A percentile compares a stretch with the other conserved stretches of the same genome.
phyloP scores from a whole-genome alignment of 2,888 invertebrate species.

The Nomada flava region DNA sequence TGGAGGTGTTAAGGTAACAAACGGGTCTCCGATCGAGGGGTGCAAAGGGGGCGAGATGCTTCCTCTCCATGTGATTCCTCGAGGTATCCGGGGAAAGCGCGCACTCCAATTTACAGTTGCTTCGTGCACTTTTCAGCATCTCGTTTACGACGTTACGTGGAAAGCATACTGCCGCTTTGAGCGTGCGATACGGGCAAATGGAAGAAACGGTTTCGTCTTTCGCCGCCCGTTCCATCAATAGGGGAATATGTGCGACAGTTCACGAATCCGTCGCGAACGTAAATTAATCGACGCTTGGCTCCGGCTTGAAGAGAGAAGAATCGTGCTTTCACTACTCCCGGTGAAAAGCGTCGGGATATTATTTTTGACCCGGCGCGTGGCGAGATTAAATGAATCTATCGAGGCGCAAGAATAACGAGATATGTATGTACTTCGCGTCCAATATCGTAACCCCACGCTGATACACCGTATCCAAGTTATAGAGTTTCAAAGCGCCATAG shows the following conservation, averaged over 20 bases:
- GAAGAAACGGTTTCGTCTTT: conserved; percentile 7
- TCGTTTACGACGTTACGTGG: conserved; percentile 69
- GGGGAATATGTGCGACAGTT: background rate
- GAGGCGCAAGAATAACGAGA: conserved; percentile 49
- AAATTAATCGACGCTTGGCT: too few relatives aligned
- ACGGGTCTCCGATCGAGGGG: conserved; percentile 54
- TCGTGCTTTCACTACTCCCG: too few relatives aligned
- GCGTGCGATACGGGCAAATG: conserved; percentile 22
- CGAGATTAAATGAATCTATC: conserved; percentile 37
- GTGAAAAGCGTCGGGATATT: background rate
- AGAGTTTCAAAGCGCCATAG: conserved; percentile 61
- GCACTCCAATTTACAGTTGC: conserved; percentile 58
- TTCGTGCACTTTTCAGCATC: conserved; percentile 59
- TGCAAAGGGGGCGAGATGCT: conserved; percentile 1
- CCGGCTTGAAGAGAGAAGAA: too few relatives aligned
- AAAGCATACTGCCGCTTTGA: conserved; percentile 56
- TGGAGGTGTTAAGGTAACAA: conserved; percentile 20
- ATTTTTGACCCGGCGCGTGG: conserved; percentile 4
- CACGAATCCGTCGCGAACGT: too few relatives aligned
- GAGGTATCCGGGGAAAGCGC: conserved; percentile 39
- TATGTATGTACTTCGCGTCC: conserved; percentile 37
- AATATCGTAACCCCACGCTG: conserved; percentile 46
- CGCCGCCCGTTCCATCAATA: conserved; percentile 1
- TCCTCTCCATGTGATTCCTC: conserved; percentile 45
- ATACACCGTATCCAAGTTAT: conserved; percentile 50